Conservation (phyloP, 2,888 invertebrate genomes). For the Eucriotettix oculatus region DNA sequence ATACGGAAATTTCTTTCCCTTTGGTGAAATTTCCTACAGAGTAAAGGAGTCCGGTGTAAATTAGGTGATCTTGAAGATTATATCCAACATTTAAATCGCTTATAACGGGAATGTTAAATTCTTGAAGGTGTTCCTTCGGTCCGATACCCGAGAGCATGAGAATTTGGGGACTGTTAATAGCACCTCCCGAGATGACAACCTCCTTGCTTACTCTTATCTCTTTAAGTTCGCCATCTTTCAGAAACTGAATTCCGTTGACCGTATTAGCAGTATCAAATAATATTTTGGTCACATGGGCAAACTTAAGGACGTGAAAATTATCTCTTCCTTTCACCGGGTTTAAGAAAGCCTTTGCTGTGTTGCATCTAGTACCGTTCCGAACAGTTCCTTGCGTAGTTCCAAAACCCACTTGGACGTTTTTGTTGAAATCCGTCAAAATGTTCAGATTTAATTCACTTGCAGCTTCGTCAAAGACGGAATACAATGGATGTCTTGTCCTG, state of each 20-base stretch:
- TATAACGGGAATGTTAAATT: slow-evolving; percentile 7
- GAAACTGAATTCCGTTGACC: slow-evolving; percentile 18
- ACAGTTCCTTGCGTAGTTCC: slow-evolving; percentile 11
- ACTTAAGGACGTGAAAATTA: slow-evolving; percentile 17
- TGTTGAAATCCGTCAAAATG: slow-evolving; percentile 7
- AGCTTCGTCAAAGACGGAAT: slow-evolving; percentile 13
- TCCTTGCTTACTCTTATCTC: slow-evolving; percentile 9
- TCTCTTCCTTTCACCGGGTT: slow-evolving; percentile 11
- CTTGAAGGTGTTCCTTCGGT: slow-evolving; percentile 8
- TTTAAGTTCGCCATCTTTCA: slow-evolving; percentile 1
- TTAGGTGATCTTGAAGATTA: slow-evolving; percentile 30
- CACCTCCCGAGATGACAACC: slow-evolving; percentile 13
- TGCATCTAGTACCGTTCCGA: slow-evolving; percentile 15
- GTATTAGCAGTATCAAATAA: slow-evolving; percentile 17
- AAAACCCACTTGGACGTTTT: slow-evolving; percentile 11
- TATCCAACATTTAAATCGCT: slow-evolving; percentile 23
- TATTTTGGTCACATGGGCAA: slow-evolving; percentile 17
- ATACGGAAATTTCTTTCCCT: too few species aligned
- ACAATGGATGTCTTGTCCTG: slow-evolving; percentile 3
- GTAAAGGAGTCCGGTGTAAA: slow-evolving; percentile 1
- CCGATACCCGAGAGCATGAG: slow-evolving; percentile 14
- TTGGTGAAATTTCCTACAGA: neutral
- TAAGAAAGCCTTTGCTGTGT: slow-evolving; percentile 17
- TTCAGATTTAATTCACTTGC: slow-evolving; percentile 19
- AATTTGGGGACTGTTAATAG: slow-evolving; percentile 13